Evolutionary conservation across 2,113 vertebrate species (phyloP), one percentile per base, ranked within the genome.

Genomic region (Delphinapterus leucas): DNA sequence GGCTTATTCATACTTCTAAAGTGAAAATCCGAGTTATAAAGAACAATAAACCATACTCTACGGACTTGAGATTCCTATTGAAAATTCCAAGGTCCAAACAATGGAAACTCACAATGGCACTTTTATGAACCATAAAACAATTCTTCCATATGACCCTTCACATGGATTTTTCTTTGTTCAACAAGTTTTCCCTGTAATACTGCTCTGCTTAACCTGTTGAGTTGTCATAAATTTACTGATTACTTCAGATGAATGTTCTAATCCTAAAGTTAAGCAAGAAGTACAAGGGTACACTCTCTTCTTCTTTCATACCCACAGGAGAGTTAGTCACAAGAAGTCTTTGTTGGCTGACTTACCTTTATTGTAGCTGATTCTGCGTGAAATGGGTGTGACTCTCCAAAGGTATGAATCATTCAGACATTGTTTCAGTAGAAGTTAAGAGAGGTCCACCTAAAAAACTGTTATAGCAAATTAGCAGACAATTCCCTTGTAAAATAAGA

Each of bases 241-340:
- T 28, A 88, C 31, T 94, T 94, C 65, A 84, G 41, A 33, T 89
- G 38, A 79, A 60, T 90, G 63, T 36, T 87, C 88, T 95, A 94
- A 85, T 93, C 77, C 65, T 71, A 94, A 65, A 76, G 33, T 79
- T 61, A 61, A 95, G 73, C 76, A 95, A 70, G 28, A 86, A 84
- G 20, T 15, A 93, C 53, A 80, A 70, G 71, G 61, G 67, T 33
- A 82, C 2, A 21, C 36, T 77, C 83, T 94, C 71, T 91, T 95
- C 79, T 60, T 90, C 55, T 73, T 76, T 87, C 26, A 41, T 18
- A 60, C 13, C 33, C 73, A 60, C 0, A 61, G 70, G 61, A 60
- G 60, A 96, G 93, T 97, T 85, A 94, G 82, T 97, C 96, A 96
- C 41, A 94, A 89, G 73, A 80, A 87, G 18, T 38, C 89, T 93